Conservation (phyloP, 2,888 invertebrate species). For the Mycalesis mineus region DNA sequence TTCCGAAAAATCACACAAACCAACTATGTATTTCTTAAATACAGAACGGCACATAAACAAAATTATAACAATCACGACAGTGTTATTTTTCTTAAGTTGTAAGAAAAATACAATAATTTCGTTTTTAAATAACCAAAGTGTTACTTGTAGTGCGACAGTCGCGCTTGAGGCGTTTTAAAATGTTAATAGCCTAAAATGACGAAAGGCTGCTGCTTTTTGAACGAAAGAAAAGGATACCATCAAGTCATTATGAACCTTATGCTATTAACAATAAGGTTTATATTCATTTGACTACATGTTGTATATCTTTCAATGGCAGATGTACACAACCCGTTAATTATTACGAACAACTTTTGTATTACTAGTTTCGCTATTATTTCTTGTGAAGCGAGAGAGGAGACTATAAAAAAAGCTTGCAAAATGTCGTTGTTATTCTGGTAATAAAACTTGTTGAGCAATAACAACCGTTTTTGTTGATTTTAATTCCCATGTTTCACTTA, state of each 20-base stretch:
- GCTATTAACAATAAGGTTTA: background rate
- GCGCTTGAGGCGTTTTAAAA: slow-evolving; percentile 38
- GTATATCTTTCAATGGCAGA: slow-evolving; percentile 39
- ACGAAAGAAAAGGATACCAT: slow-evolving; percentile 39
- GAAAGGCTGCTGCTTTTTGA: slow-evolving; percentile 50
- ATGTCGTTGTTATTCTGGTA: slow-evolving; percentile 42
- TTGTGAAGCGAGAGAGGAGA: slow-evolving; percentile 63
- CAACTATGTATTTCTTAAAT: background rate
- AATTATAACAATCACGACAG: slow-evolving; percentile 17
- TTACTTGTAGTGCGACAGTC: slow-evolving; percentile 20
- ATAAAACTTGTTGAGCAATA: slow-evolving; percentile 46
- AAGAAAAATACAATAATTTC: slow-evolving; percentile 30
- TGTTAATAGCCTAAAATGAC: slow-evolving; percentile 43
- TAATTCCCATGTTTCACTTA: slow-evolving; percentile 6
- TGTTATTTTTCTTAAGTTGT: slow-evolving; percentile 25
- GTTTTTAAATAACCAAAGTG: slow-evolving; percentile 28
- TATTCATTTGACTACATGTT: slow-evolving; percentile 14
- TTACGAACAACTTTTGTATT: slow-evolving; percentile 53
- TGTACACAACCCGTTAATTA: slow-evolving; percentile 66
- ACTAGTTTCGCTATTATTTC: slow-evolving; percentile 51
- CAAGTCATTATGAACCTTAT: slow-evolving; percentile 27
- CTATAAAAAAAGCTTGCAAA: slow-evolving; percentile 48
- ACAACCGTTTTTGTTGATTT: slow-evolving; percentile 6
- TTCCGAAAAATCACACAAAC: too few species aligned
- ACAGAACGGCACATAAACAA: slow-evolving; percentile 1